Base-by-base conservation (phyloP, 2,113 vertebrate genomes). In the Chloropsis cyanopogon region DNA sequence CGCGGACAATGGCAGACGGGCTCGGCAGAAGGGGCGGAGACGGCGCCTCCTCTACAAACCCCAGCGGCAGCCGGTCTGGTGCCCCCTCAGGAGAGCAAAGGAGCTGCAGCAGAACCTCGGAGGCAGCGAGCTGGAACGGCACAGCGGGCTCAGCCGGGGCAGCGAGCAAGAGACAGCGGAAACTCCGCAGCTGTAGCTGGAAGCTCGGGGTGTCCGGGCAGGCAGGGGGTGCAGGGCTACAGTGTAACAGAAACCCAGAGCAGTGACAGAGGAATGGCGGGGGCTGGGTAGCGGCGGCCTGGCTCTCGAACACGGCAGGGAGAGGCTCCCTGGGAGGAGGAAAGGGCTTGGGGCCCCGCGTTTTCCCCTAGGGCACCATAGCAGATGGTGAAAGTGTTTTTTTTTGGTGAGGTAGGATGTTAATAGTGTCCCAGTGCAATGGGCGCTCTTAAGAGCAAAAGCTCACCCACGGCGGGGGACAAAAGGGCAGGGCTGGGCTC, bases 61-160 rank as follows among this genome's bases (percentile, higher is more conserved):
- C 7, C 12, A 7, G 5, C 8, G 13, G 9, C 39, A 5, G 39
- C 39, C 2, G 7, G 9, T 20, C 16, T 7, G 0, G 5, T 41
- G 37, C 37, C 17, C 17, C 5, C 39, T 54, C 29, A 11, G 39
- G 39, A 16, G 6, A 11, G 39, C 29, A 10, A 42, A 17, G 9
- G 39, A 73, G 33, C 33, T 35, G 71, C 4, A 7, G 53, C 41
- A 21, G 53, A 28, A 4, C 70, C 25, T 44, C 5, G 23, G 10
- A 56, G 56, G 31, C 41, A 46, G 33, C 33, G 28, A 22, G 25
- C 14, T 75, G 54, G 42, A 46, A 47, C 2, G 11, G n/a, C 54
- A 59, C 42, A 54, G n/a, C 1, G 11, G 15, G 20, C 2, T 6
- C 33, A 73, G 25, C 42, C 2, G 2, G 19, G 25, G 11, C 6